A percentile compares a stretch with the other conserved stretches of the same genome.
Conservation (phyloP, 2,888 invertebrate genomes). For the Philhelius pedissequus region DNA sequence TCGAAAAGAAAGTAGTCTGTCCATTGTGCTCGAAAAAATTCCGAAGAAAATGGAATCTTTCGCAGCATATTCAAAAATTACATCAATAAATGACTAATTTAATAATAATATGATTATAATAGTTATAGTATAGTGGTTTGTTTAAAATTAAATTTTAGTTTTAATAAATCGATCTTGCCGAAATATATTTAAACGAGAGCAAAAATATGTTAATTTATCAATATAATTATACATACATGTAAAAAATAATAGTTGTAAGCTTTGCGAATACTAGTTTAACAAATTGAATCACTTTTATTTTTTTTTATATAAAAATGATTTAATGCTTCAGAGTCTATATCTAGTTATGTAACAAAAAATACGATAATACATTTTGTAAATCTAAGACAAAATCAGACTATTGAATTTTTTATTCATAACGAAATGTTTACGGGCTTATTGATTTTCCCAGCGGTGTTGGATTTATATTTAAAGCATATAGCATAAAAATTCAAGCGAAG, state of each 20-base stretch:
- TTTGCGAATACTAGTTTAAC: slow-evolving; percentile 24
- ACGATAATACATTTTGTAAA: no score
- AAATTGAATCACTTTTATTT: background rate
- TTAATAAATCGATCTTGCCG: background rate
- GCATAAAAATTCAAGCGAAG: no score
- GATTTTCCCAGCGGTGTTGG: no score
- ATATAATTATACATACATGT: background rate
- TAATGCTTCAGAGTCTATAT: slow-evolving; percentile 35
- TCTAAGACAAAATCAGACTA: no score
- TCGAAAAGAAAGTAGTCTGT: slow-evolving; percentile 78
- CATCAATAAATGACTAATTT: slow-evolving; percentile 69
- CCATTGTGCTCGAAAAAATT: slow-evolving; percentile 76
- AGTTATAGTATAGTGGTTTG: no score
- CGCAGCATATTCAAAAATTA: slow-evolving; percentile 80
- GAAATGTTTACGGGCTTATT: no score
- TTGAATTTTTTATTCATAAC: no score
- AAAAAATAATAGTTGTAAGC: background rate
- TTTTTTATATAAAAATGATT: background rate
- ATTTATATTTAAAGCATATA: no score
- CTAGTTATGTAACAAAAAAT: no score
- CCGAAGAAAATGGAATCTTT: slow-evolving; percentile 80
- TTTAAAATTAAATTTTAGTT: background rate
- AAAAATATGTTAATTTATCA: background rate
- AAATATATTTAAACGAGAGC: no score
- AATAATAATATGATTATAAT: no score